Percentiles rank a stretch among this genome's conserved stretches.
These are phyloP conservation scores for Nomada goodeniana DNA, from an alignment of 2,888 invertebrate species.

Conservation along the genomic window DNA sequence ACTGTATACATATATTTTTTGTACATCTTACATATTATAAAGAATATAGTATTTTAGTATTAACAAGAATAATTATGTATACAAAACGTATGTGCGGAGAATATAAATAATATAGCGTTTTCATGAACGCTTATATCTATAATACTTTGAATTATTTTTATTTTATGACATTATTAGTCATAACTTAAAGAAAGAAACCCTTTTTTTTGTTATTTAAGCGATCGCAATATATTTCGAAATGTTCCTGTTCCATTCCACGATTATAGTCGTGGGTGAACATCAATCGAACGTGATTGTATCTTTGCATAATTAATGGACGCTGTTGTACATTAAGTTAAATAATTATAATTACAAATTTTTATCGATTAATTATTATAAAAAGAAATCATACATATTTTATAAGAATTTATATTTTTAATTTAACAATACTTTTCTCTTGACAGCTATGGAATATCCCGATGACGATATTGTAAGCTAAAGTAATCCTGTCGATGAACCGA, in stretches of 20 bases:
- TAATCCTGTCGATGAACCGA: conserved; percentile 17
- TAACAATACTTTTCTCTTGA: conserved; percentile 25
- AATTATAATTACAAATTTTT: neutral
- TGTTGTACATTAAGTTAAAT: neutral
- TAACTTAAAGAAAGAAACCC: neutral
- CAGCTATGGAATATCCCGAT: conserved; percentile 55
- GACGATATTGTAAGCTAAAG: conserved; percentile 56
- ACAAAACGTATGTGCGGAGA: conserved; percentile 8
- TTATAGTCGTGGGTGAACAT: conserved; percentile 6
- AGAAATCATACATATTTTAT: neutral
- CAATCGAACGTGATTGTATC: conserved; percentile 16
- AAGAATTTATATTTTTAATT: conserved; percentile 21
- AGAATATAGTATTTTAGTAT: conserved; percentile 22
- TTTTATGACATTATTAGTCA: conserved; percentile 30
- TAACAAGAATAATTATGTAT: conserved; percentile 33
- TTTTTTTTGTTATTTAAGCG: neutral
- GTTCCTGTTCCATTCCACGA: conserved; percentile 20
- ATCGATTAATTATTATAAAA: too few species aligned
- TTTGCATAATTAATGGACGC: conserved; percentile 3
- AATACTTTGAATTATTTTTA: conserved; percentile 38
- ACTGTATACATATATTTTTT: conserved; percentile 13
- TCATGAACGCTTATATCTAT: conserved; percentile 44
- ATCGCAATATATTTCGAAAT: conserved; percentile 25
- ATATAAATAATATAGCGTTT: conserved; percentile 55
- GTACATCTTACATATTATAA: conserved; percentile 10